Conservation (phyloP, 2,797 vertebrate species). For the Anolis apletophallus region DNA sequence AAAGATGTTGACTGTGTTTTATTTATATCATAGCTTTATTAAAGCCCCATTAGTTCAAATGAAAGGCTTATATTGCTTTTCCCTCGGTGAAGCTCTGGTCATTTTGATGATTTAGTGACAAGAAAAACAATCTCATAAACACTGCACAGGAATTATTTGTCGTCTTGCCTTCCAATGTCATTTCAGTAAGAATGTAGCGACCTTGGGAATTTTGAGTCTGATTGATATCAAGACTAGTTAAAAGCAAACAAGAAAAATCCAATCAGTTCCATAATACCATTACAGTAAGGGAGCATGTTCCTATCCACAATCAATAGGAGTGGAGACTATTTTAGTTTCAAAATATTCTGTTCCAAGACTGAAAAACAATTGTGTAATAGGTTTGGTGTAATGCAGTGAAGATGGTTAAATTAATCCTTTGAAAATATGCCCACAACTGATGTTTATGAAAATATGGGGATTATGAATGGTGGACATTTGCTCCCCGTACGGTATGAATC, state of each 20-base stretch:
- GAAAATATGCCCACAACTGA: slow-evolving; percentile 23
- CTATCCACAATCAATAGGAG: slow-evolving; percentile 53
- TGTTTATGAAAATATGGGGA: slow-evolving; percentile 29
- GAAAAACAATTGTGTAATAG: slow-evolving; percentile 59
- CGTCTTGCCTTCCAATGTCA: slow-evolving; percentile 32
- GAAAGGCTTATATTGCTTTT: slow-evolving; percentile 47
- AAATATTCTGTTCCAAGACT: slow-evolving; percentile 55
- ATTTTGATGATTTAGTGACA: slow-evolving; percentile 47
- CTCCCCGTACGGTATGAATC: slow-evolving; percentile 15
- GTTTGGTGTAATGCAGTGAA: slow-evolving; percentile 56
- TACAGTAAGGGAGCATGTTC: slow-evolving; percentile 61
- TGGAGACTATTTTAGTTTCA: slow-evolving; percentile 50
- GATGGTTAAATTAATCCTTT: slow-evolving; percentile 10
- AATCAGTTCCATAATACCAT: slow-evolving; percentile 57
- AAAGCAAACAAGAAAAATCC: slow-evolving; percentile 34
- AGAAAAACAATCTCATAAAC: slow-evolving; percentile 18
- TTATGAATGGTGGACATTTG: slow-evolving; percentile 45
- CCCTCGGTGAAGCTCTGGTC: slow-evolving; percentile 1
- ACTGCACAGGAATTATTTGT: slow-evolving; percentile 1
- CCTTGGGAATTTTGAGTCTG: slow-evolving; percentile 45
- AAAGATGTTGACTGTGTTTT: slow-evolving; percentile 47
- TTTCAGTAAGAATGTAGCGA: slow-evolving; percentile 40
- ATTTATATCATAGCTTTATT: slow-evolving; percentile 63
- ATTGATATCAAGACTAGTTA: slow-evolving; percentile 37
- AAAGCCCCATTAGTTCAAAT: slow-evolving; percentile 52